A percentile compares a stretch with the other conserved stretches of the same genome.
Evolutionary conservation across 2,113 vertebrate genomes (phyloP).

Genomic region (Andinoacara biseriatus): DNA sequence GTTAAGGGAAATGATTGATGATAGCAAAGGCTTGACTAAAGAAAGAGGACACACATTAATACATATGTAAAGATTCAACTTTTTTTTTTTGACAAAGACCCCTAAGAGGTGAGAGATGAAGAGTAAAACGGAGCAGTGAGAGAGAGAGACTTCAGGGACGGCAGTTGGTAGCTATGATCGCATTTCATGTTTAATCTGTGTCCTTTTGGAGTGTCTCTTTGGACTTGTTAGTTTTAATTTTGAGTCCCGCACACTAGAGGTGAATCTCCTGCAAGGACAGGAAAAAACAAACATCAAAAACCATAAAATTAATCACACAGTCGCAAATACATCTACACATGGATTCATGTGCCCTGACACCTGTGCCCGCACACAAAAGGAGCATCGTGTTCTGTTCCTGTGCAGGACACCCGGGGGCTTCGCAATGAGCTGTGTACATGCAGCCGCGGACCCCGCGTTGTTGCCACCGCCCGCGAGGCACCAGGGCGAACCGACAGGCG

Average conservation of each 20-base stretch:
- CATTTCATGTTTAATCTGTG: conserved; percentile 44
- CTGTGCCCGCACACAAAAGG: conserved; percentile 41
- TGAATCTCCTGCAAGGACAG: not conserved
- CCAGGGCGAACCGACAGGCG: conserved; percentile 38
- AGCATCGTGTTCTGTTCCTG: conserved; percentile 17
- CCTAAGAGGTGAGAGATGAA: conserved; percentile 7
- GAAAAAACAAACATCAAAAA: conserved; percentile 4
- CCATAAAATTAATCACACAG: conserved; percentile 23
- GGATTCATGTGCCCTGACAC: conserved; percentile 32
- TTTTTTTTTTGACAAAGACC: conserved; percentile 10
- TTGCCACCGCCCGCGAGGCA: conserved; percentile 44
- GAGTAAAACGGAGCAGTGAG: conserved; percentile 8
- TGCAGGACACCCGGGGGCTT: conserved; percentile 36
- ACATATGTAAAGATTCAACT: not conserved
- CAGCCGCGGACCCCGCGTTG: conserved; percentile 28
- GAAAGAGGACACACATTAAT: not conserved
- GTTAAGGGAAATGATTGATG: conserved; percentile 44
- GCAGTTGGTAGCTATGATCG: conserved; percentile 49
- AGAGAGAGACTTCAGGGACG: conserved; percentile 45
- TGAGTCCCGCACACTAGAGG: not conserved
- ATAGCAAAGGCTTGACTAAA: conserved; percentile 23
- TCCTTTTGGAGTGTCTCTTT: conserved; percentile 22
- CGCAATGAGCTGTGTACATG: conserved; percentile 11
- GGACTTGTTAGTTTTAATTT: not conserved
- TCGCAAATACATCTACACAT: conserved; percentile 22